phyloP scores from a whole-genome alignment of 2,888 invertebrate genomes.

The Peribatodes rhomboidaria region DNA sequence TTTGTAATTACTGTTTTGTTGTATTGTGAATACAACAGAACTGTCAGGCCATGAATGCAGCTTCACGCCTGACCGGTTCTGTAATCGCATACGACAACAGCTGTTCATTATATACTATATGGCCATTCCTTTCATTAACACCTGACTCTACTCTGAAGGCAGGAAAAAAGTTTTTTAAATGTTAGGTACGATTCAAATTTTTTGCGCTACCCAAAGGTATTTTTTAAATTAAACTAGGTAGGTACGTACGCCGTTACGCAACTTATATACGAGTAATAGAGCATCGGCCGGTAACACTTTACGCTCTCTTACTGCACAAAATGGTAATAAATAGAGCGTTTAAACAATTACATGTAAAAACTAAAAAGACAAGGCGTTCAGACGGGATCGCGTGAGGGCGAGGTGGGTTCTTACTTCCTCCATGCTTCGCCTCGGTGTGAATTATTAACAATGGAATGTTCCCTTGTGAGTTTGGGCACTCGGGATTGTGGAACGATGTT shows the following conservation, averaged over 20 bases:
- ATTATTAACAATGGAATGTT: slow-evolving; percentile 14
- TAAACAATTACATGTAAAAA: slow-evolving; percentile 56
- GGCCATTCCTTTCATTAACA: slow-evolving; percentile 17
- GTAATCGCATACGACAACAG: slow-evolving; percentile 15
- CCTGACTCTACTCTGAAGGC: slow-evolving; percentile 4
- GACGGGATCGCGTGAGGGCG: slow-evolving; percentile 19
- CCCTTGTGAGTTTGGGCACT: background rate
- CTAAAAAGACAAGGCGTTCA: slow-evolving; percentile 28
- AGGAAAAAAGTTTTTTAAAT: background rate
- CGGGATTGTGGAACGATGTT: slow-evolving; percentile 7
- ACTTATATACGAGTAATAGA: slow-evolving; percentile 47
- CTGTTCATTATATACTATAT: slow-evolving; percentile 12
- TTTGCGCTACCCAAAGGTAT: background rate
- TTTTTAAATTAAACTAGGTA: background rate
- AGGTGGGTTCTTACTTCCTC: background rate
- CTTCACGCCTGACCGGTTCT: slow-evolving; percentile 32
- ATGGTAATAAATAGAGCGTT: slow-evolving; percentile 63
- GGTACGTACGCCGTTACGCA: slow-evolving; percentile 54
- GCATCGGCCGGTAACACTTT: slow-evolving; percentile 62
- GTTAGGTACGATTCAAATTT: background rate
- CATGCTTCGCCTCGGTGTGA: background rate
- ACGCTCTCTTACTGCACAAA: slow-evolving; percentile 62
- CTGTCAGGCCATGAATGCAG: slow-evolving; percentile 20
- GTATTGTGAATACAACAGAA: background rate
- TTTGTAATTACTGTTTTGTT: background rate